These are phyloP conservation scores for Coenobita brevimanus DNA, from an alignment of 1,140 invertebrate species.

Conservation along the genomic window DNA sequence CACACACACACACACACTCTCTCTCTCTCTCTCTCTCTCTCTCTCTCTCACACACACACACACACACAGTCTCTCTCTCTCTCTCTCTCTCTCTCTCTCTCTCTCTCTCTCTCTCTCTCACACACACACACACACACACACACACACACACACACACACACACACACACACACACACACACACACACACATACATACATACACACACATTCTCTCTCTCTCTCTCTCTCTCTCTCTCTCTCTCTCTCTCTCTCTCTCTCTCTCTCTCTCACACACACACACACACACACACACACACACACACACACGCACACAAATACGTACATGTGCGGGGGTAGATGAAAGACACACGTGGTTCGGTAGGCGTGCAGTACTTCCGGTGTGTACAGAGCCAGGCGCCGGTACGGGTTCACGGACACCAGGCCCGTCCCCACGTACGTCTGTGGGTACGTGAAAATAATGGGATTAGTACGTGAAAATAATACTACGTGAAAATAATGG, in stretches of 20 bases:
- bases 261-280: slow-evolving; percentile 10
- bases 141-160: slow-evolving; percentile 9
- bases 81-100: too few species aligned
- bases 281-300: background rate
- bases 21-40: background rate
- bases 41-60: background rate
- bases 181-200: slow-evolving; percentile 15
- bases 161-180: slow-evolving; percentile 24
- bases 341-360: slow-evolving; percentile 85
- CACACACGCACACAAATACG: slow-evolving; percentile 72
- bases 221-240: too few species aligned
- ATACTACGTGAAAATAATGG: too few species aligned
- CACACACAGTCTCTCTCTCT: too few species aligned
- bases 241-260: background rate
- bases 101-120: too few species aligned
- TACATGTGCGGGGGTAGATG: slow-evolving; percentile 93
- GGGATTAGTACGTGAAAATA: too few species aligned
- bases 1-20: background rate
- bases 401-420: slow-evolving; percentile 87
- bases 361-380: slow-evolving; percentile 83
- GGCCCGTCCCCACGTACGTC: slow-evolving; percentile 85
- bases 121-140: too few species aligned
- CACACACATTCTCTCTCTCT: too few species aligned
- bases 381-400: slow-evolving; percentile 86
- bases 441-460: too few species aligned